phyloP scores from a whole-genome alignment of 2,888 invertebrate species.

The Trissonchulus latispiculum region DNA sequence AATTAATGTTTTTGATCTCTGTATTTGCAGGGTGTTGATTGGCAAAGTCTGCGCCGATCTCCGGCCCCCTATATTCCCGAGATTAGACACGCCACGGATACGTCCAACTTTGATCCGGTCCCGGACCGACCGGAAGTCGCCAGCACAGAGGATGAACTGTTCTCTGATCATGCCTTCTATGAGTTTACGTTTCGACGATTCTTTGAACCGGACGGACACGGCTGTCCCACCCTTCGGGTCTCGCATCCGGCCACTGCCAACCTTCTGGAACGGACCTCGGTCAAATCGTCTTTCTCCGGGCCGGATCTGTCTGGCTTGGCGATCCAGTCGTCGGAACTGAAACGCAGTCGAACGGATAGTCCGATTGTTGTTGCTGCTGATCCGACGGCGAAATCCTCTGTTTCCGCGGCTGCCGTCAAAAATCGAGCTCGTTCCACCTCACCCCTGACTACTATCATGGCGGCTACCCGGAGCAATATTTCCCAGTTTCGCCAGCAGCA shows the following conservation, averaged over 20 bases:
- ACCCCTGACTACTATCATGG: too few species aligned
- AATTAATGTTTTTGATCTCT: too few species aligned
- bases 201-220: conserved; percentile 52
- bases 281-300: too few species aligned
- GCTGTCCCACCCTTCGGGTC: conserved; percentile 21
- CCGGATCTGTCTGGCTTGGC: too few species aligned
- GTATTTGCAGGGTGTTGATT: conserved; percentile 67
- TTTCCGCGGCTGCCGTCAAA: too few species aligned
- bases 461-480: too few species aligned
- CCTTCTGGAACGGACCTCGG: background rate
- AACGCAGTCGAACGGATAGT: too few species aligned
- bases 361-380: too few species aligned
- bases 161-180: conserved; percentile 84
- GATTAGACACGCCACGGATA: conserved; percentile 89
- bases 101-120: conserved; percentile 81
- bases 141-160: conserved; percentile 24
- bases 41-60: conserved; percentile 68
- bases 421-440: too few species aligned
- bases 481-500: too few species aligned
- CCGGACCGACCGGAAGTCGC: conserved; percentile 30
- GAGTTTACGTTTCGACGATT: conserved; percentile 98
- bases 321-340: too few species aligned
- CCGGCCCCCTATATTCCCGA: conserved; percentile 84
- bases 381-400: too few species aligned
- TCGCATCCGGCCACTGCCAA: background rate